Evolutionary conservation across 2,888 invertebrate species (phyloP).

Genomic region (Platycheirus rosarum): DNA sequence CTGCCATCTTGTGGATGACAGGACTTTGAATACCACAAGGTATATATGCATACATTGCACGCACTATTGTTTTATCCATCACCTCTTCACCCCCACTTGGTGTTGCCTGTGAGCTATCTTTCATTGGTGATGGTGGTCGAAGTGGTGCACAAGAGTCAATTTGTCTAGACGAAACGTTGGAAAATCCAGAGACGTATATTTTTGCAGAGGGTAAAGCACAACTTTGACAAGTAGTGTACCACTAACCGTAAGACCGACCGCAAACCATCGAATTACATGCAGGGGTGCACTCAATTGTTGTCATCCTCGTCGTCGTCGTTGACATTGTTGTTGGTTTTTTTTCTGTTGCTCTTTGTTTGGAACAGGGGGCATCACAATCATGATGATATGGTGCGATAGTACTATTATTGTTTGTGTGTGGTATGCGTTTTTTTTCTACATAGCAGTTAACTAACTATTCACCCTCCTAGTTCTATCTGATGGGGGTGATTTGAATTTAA

Average conservation of each 20-base stretch:
- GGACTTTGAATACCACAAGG: conserved; percentile 32
- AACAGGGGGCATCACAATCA: conserved; percentile 39
- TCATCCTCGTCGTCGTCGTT: conserved; percentile 23
- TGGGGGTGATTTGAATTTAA: conserved; percentile 36
- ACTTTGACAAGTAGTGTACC: background rate
- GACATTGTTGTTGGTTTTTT: conserved; percentile 38
- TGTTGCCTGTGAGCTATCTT: background rate
- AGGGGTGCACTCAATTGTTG: conserved; percentile 63
- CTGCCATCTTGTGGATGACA: conserved; percentile 55
- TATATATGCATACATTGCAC: conserved; percentile 66
- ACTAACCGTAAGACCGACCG: conserved; percentile 57
- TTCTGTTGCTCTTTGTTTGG: conserved; percentile 47
- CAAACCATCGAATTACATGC: conserved; percentile 68
- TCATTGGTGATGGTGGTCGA: background rate
- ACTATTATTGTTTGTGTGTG: conserved; percentile 9
- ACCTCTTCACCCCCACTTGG: background rate
- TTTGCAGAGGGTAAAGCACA: conserved; percentile 32
- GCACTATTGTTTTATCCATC: conserved; percentile 62
- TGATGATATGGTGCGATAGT: conserved; percentile 59
- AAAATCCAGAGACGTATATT: conserved; percentile 20
- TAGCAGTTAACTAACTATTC: conserved; percentile 36
- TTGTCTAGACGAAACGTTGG: conserved; percentile 67
- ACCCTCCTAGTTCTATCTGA: conserved; percentile 1
- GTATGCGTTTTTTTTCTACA: conserved; percentile 21
- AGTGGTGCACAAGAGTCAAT: conserved; percentile 39